Evolutionary conservation across 2,888 invertebrate species (phyloP).

Genomic region (Cataglyphis livida): DNA sequence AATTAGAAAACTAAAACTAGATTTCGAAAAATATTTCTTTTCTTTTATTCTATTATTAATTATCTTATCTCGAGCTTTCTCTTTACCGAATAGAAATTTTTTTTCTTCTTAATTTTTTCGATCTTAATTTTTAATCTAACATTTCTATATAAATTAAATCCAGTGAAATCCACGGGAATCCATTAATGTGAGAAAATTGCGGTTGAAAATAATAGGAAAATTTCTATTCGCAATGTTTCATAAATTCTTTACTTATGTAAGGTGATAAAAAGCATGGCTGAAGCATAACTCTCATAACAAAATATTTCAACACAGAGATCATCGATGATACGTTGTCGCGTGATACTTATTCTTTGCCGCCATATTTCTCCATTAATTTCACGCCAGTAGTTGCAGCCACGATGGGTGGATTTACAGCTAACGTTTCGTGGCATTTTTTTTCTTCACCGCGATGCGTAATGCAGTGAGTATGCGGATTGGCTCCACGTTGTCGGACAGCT

Average conservation of each 20-base stretch:
- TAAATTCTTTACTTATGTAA: neutral
- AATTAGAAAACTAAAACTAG: neutral
- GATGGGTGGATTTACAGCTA: slow-evolving; percentile 76
- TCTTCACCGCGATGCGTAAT: slow-evolving; percentile 65
- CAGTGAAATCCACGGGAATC: neutral
- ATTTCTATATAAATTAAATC: neutral
- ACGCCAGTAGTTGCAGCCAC: slow-evolving; percentile 75
- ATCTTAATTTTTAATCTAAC: neutral
- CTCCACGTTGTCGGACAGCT: slow-evolving; percentile 64
- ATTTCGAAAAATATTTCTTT: slow-evolving; percentile 12
- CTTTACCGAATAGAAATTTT: neutral
- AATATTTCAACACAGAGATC: neutral
- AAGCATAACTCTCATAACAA: neutral
- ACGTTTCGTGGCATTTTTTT: slow-evolving; percentile 56
- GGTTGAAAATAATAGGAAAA: neutral
- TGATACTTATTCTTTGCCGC: neutral
- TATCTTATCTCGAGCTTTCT: neutral
- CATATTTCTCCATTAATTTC: slow-evolving; percentile 77
- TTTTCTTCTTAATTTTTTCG: neutral
- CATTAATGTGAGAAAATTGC: slow-evolving; percentile 5
- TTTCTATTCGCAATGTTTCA: neutral
- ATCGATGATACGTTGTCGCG: neutral
- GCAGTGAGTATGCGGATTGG: slow-evolving; percentile 69
- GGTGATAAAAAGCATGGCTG: neutral
- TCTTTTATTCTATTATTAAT: slow-evolving; percentile 3